A percentile compares a stretch with the other conserved stretches of the same genome.
These are phyloP conservation scores for Cyanocitta stelleri DNA, from an alignment of 2,113 vertebrate genomes.

Conservation along the genomic window DNA sequence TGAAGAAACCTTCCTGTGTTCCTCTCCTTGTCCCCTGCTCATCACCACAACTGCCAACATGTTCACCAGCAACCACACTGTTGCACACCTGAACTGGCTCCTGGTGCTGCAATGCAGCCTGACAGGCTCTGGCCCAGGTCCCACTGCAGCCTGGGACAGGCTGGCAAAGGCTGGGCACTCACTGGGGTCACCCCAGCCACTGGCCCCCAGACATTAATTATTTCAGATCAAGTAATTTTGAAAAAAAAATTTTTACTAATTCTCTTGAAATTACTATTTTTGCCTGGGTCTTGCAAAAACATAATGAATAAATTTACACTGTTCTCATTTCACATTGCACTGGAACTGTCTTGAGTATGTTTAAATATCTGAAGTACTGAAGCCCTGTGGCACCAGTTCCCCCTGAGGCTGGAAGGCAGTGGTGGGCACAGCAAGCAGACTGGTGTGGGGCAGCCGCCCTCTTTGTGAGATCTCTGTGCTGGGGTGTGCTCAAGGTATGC, in stretches of 20 bases:
- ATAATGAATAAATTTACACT: background rate
- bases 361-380: background rate
- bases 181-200: background rate
- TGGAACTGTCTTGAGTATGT: background rate
- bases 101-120: fast-evolving
- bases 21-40: background rate
- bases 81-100: fast-evolving
- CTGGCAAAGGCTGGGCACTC: background rate
- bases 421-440: fast-evolving
- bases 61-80: fast-evolving
- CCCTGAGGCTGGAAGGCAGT: fast-evolving
- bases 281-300: background rate
- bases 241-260: background rate
- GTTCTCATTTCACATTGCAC: background rate
- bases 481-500: background rate
- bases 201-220: background rate
- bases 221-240: background rate
- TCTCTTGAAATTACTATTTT: background rate
- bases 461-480: background rate
- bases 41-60: fast-evolving
- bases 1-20: background rate
- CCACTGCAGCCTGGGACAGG: background rate
- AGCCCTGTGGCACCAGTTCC: background rate
- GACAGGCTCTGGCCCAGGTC: background rate
- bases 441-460: fast-evolving